Percentiles rank a stretch among this genome's conserved stretches.
phyloP scores from a whole-genome alignment of 1,140 invertebrate species.

The Monomorium pharaonis region DNA sequence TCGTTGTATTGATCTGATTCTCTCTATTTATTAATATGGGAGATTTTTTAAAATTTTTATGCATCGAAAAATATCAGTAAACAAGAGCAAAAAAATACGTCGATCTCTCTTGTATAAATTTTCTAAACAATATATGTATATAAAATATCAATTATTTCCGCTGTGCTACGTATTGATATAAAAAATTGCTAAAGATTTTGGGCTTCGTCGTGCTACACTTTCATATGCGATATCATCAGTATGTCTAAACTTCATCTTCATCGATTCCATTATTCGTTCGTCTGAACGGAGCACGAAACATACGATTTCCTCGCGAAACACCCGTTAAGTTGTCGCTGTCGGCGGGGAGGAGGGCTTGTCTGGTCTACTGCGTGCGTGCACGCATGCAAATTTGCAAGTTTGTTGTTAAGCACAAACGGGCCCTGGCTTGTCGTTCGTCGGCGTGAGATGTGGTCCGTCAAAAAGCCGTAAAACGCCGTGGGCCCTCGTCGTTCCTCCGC shows the following conservation, averaged over 20 bases:
- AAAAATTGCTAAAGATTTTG: background rate
- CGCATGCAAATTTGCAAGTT: constrained; percentile 81
- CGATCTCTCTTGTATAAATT: background rate
- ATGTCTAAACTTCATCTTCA: background rate
- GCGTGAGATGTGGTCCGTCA: constrained; percentile 83
- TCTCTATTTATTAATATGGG: background rate
- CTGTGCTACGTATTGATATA: background rate
- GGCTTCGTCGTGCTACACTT: background rate
- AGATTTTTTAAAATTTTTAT: background rate
- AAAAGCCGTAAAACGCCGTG: constrained; percentile 81
- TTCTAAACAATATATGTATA: background rate
- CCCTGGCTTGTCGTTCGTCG: constrained; percentile 72
- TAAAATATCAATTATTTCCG: background rate
- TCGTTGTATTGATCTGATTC: too few species aligned
- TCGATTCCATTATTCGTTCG: background rate
- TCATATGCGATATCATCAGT: background rate
- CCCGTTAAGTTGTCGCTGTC: constrained; percentile 62
- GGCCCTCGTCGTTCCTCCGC: constrained; percentile 72
- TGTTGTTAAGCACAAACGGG: constrained; percentile 73
- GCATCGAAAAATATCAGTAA: background rate
- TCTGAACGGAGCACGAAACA: background rate
- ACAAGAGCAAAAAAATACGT: background rate
- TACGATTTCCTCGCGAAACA: constrained; percentile 45
- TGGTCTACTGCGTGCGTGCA: constrained; percentile 39
- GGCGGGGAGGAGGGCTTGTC: constrained; percentile 6